A percentile compares a stretch with the other conserved stretches of the same genome.
These are phyloP conservation scores for Polyodon spathula DNA, from an alignment of 2,113 vertebrate genomes.

Conservation along the genomic window DNA sequence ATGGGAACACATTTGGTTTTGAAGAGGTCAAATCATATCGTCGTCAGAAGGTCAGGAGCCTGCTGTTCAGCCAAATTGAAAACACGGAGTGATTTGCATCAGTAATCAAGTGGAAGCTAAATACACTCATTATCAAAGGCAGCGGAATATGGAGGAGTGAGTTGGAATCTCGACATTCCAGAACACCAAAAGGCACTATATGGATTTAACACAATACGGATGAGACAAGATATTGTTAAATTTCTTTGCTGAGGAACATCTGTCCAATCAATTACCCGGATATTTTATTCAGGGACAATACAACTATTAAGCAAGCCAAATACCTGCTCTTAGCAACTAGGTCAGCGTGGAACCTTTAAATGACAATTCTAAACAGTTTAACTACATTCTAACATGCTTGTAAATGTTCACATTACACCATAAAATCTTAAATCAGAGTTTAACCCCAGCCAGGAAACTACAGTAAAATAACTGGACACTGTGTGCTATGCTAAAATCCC, in stretches of 20 bases:
- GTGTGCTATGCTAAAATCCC: no score
- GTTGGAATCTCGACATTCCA: background rate
- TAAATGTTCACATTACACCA: no score
- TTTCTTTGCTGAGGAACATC: background rate
- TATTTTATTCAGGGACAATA: no score
- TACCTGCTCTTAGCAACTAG: no score
- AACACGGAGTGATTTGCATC: slow-evolving; percentile 12
- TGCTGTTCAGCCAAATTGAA: slow-evolving; percentile 24
- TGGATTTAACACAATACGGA: background rate
- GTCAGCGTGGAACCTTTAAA: no score
- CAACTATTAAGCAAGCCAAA: background rate
- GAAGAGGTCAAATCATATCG: background rate
- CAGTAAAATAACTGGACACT: no score
- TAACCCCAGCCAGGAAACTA: no score
- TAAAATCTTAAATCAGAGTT: no score
- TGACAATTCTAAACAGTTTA: no score
- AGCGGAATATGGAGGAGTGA: background rate
- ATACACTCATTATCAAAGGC: slow-evolving; percentile 8
- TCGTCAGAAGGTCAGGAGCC: slow-evolving; percentile 23
- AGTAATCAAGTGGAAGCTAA: slow-evolving; percentile 8
- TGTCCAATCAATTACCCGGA: background rate
- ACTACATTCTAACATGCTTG: no score
- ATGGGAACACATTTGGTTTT: background rate
- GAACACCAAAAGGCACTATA: background rate
- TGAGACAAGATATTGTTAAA: background rate